These are phyloP conservation scores for Cataglyphis rosenhaueri DNA, from an alignment of 2,888 invertebrate species.

Conservation along the genomic window DNA sequence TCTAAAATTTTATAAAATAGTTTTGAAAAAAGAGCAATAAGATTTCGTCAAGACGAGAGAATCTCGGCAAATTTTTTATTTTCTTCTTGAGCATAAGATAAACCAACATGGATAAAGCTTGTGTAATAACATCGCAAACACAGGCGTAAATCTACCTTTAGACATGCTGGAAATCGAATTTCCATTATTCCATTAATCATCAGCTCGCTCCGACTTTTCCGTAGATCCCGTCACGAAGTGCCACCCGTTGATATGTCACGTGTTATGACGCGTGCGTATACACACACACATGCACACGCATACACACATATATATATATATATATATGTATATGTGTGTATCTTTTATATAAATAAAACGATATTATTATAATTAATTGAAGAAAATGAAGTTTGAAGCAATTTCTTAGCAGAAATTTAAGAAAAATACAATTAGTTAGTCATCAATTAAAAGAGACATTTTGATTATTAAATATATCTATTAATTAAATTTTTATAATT, in stretches of 20 bases:
- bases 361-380: not conserved
- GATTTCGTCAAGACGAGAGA: not conserved
- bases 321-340: not conserved
- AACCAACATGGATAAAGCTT: not conserved
- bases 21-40: not conserved
- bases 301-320: too few species aligned
- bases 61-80: not conserved
- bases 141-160: conserved; percentile 15
- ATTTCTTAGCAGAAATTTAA: not conserved
- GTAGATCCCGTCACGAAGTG: not conserved
- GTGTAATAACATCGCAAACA: not conserved
- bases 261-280: not conserved
- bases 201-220: not conserved
- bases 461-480: not conserved
- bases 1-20: not conserved
- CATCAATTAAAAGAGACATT: not conserved
- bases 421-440: not conserved
- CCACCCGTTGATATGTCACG: not conserved
- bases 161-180: conserved; percentile 28
- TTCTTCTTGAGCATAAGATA: not conserved
- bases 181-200: conserved; percentile 32
- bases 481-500: not conserved
- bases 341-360: not conserved
- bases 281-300: too few species aligned
- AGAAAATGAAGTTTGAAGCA: not conserved